A percentile compares a stretch with the other conserved stretches of the same genome.
phyloP scores from a whole-genome alignment of 1,140 invertebrate genomes.

The Monomorium pharaonis region DNA sequence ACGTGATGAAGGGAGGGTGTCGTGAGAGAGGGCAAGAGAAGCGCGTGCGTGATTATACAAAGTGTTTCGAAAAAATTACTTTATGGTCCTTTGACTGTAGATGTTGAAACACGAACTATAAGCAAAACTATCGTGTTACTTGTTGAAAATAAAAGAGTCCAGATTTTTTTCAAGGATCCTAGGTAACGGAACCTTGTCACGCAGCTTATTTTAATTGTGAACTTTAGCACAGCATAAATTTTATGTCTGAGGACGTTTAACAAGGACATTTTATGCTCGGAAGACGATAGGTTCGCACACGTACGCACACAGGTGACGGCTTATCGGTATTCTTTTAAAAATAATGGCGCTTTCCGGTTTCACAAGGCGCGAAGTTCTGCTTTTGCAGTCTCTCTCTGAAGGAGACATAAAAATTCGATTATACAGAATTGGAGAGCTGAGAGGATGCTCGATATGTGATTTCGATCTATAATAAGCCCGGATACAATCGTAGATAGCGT shows the following conservation, averaged over 20 bases:
- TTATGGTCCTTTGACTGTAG: background rate
- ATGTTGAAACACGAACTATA: background rate
- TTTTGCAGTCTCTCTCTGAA: background rate
- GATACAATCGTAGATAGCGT: constrained; percentile 25
- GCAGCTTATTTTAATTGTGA: constrained; percentile 9
- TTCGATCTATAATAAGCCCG: background rate
- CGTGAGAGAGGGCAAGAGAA: background rate
- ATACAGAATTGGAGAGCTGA: background rate
- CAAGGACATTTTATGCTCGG: background rate
- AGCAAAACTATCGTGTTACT: background rate
- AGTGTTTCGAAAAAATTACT: background rate
- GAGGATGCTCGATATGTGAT: background rate
- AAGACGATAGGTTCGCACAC: background rate
- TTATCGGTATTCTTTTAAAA: background rate
- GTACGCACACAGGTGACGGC: too few relatives aligned
- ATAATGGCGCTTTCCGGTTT: background rate
- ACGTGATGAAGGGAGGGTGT: background rate
- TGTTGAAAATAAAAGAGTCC: background rate
- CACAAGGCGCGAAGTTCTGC: background rate
- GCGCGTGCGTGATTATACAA: constrained; percentile 25
- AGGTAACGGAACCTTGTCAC: constrained; percentile 11
- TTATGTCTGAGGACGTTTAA: background rate
- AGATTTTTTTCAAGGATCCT: background rate
- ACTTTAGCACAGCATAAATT: constrained; percentile 19
- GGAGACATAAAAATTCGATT: background rate